Percentiles rank a stretch among this genome's conserved stretches.
Conservation (phyloP, 37 sponge, comb jelly and placozoan genomes). For the Mnemiopsis leidyi region DNA sequence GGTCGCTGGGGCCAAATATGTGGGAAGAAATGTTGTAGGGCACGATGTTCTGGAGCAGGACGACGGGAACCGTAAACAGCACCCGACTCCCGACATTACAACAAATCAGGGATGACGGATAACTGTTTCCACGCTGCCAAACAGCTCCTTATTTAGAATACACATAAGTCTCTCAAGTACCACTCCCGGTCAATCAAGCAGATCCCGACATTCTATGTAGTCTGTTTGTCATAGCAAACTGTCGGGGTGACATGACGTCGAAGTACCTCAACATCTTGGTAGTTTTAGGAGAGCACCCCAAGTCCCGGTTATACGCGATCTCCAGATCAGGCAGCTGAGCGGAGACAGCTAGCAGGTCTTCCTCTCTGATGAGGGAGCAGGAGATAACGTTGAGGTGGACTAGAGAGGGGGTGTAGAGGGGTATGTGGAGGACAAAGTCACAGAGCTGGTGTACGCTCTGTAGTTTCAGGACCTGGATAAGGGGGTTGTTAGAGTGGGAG, state of each 20-base stretch:
- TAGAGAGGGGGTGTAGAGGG: conserved; percentile 32
- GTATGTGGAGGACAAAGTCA: not conserved
- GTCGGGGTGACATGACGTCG: conserved; percentile 50
- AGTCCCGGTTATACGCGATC: conserved; percentile 51
- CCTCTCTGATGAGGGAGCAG: conserved; percentile 30
- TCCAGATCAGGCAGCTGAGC: conserved; percentile 34
- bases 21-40: too few relatives aligned
- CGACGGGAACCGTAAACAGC: too few relatives aligned
- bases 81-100: too few relatives aligned
- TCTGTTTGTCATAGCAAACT: conserved; percentile 35
- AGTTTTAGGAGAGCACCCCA: conserved; percentile 39
- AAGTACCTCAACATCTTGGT: conserved; percentile 33
- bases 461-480: conserved; percentile 32
- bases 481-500: too few relatives aligned
- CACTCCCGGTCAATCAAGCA: too few relatives aligned
- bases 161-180: too few relatives aligned
- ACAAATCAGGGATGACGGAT: too few relatives aligned
- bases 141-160: too few relatives aligned
- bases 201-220: not conserved
- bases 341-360: conserved; percentile 13
- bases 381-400: conserved; percentile 17
- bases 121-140: too few relatives aligned
- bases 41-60: too few relatives aligned
- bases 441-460: conserved; percentile 13
- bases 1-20: too few relatives aligned